phyloP scores from a whole-genome alignment of 2,888 invertebrate species.

The Aphrophora alni region DNA sequence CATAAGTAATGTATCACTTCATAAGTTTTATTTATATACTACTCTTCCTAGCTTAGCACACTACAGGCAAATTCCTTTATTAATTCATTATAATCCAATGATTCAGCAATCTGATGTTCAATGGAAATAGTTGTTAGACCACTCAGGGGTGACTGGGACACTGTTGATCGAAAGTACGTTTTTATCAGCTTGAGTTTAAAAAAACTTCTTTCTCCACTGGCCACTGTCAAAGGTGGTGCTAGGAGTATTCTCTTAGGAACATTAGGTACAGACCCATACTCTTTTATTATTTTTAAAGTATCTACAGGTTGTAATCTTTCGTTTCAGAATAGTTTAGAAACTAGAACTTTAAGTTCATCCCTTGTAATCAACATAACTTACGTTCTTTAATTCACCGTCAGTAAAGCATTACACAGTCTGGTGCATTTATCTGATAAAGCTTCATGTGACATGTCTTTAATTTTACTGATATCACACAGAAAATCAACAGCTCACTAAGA shows the following conservation, averaged over 20 bases:
- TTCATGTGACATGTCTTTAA: neutral
- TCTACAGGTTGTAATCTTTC: neutral
- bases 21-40: too few species aligned
- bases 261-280: neutral
- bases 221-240: neutral
- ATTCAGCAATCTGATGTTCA: neutral
- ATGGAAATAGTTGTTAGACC: neutral
- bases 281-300: neutral
- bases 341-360: too few species aligned
- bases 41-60: too few species aligned
- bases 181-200: neutral
- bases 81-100: neutral
- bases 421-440: neutral
- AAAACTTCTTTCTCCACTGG: neutral
- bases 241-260: neutral
- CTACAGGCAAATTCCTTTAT: too few species aligned
- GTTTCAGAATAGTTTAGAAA: neutral
- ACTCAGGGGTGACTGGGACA: neutral
- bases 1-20: too few species aligned
- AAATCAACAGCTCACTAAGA: neutral
- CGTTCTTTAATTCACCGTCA: neutral
- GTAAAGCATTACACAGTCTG: neutral
- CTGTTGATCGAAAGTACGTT: neutral
- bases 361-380: neutral
- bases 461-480: neutral